These are phyloP conservation scores for Diplodus sargus DNA, from an alignment of 2,797 vertebrate genomes.

Conservation along the genomic window DNA sequence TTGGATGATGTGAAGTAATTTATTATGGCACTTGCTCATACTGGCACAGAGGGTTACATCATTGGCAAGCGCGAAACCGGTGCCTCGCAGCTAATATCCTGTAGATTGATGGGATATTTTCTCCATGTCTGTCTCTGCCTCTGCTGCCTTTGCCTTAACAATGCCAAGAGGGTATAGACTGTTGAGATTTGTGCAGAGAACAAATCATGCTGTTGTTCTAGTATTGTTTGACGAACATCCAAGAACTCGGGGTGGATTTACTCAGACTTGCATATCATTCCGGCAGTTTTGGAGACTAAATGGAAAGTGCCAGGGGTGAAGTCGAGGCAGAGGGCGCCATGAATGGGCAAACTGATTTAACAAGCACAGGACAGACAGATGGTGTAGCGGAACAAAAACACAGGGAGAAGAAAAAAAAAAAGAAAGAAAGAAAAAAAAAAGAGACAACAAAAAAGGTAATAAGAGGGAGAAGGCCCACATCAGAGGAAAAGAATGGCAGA, in stretches of 20 bases:
- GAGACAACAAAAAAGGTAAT: slow-evolving; percentile 59
- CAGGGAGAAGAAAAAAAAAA: slow-evolving; percentile 15
- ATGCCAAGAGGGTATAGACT: slow-evolving; percentile 75
- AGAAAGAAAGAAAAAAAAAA: not conserved
- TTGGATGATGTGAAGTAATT: slow-evolving; percentile 77
- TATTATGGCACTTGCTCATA: slow-evolving; percentile 81
- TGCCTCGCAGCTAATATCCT: slow-evolving; percentile 81
- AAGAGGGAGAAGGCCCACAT: slow-evolving; percentile 60
- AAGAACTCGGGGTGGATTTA: slow-evolving; percentile 68
- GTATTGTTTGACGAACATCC: slow-evolving; percentile 74
- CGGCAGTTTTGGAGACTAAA: slow-evolving; percentile 65
- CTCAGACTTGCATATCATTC: slow-evolving; percentile 72
- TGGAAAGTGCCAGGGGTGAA: slow-evolving; percentile 71
- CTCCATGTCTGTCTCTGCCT: slow-evolving; percentile 70
- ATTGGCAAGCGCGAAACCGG: slow-evolving; percentile 75
- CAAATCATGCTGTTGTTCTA: slow-evolving; percentile 70
- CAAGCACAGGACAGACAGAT: slow-evolving; percentile 72
- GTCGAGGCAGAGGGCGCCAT: slow-evolving; percentile 48
- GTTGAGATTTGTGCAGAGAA: slow-evolving; percentile 66
- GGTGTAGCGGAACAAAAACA: slow-evolving; percentile 53
- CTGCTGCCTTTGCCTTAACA: slow-evolving; percentile 70
- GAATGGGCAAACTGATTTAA: slow-evolving; percentile 67
- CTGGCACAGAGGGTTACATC: slow-evolving; percentile 79
- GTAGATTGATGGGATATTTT: slow-evolving; percentile 81
- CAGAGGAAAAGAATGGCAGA: slow-evolving; percentile 53